Base-by-base conservation (phyloP, 1,140 invertebrate species). In the Cardiocondyla obscurior region DNA sequence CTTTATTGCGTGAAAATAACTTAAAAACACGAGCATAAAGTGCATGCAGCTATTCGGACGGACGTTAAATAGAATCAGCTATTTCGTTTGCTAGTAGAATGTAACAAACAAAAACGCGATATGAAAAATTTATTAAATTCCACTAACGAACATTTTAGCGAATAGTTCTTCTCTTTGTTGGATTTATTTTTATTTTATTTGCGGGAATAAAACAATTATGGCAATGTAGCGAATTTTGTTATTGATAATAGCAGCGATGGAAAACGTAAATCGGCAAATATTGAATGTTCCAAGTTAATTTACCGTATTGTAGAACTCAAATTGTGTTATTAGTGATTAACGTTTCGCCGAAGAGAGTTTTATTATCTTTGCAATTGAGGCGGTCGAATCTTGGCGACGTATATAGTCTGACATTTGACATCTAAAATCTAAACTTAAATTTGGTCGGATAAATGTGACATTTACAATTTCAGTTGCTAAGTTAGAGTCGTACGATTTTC, bases 381-480 rank as follows among this genome's bases (percentile, higher is more conserved):
- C 36, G 7, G 16, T 74, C 39, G 16, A 22, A 22, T 2, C n/a
- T n/a, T n/a, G n/a, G n/a, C n/a, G n/a, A n/a, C n/a, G 1, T 44
- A 42, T 42, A 42, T 42, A 44, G 12, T 14, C 46, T 70, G 84
- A 86, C 84, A 77, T 83, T 73, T 83, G 65, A 77, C 49, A 77
- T 62, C 7, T 49, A 28, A 49, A 44, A 49, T 25, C n/a, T 33
- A 5, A 36, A 64, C 49, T 85, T 86, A 82, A 76, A 82, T 85
- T 85, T 58, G 30, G 30, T 69, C 22, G 19, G 74, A 64, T 82
- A 44, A 64, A 53, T 16, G 69, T 70, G 39, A 46, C 60, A 85
- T 74, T 86, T 55, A 28, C 28, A 25, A n/a, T 51, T 25, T 19
- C 51, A 58, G 44, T 64, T 36, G 49, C 81, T 73, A 46, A 16